Evolutionary conservation across 2,888 invertebrate genomes (phyloP).

Genomic region (Xestia c-nigrum): DNA sequence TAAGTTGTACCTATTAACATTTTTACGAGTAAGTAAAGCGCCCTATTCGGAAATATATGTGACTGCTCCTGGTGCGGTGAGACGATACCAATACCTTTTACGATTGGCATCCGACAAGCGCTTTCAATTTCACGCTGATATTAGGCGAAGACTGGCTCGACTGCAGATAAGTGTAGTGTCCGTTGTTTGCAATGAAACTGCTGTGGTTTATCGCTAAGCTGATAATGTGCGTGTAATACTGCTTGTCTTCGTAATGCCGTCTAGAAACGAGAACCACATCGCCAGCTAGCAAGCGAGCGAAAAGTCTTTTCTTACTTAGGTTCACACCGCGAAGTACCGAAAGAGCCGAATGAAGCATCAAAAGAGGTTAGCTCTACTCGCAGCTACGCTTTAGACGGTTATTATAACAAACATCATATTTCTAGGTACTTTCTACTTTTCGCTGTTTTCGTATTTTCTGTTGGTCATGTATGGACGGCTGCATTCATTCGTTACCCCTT

Average conservation of each 20-base stretch:
- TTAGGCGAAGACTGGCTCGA: constrained; percentile 10
- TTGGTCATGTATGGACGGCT: not conserved
- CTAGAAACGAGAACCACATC: not conserved
- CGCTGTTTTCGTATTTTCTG: too few species aligned
- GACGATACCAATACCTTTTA: constrained; percentile 44
- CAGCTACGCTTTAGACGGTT: not conserved
- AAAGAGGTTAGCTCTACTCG: too few species aligned
- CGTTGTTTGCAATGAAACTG: constrained; percentile 17
- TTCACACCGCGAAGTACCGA: too few species aligned
- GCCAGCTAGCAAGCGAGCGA: too few species aligned
- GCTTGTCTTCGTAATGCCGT: not conserved
- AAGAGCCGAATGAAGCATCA: too few species aligned
- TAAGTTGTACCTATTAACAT: constrained; percentile 52
- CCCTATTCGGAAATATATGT: constrained; percentile 50
- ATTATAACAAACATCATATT: not conserved
- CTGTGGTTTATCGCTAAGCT: constrained; percentile 6
- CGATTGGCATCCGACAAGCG: constrained; percentile 26
- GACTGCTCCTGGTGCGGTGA: constrained; percentile 19
- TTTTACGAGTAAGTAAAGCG: constrained; percentile 49
- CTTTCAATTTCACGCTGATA: constrained; percentile 56
- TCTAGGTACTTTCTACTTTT: not conserved
- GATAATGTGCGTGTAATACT: not conserved
- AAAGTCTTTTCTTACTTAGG: too few species aligned
- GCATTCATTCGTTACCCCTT: too few species aligned
- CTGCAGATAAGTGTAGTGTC: constrained; percentile 12